Conservation (phyloP, 1,140 invertebrate genomes). For the Helicorthomorpha holstii region DNA sequence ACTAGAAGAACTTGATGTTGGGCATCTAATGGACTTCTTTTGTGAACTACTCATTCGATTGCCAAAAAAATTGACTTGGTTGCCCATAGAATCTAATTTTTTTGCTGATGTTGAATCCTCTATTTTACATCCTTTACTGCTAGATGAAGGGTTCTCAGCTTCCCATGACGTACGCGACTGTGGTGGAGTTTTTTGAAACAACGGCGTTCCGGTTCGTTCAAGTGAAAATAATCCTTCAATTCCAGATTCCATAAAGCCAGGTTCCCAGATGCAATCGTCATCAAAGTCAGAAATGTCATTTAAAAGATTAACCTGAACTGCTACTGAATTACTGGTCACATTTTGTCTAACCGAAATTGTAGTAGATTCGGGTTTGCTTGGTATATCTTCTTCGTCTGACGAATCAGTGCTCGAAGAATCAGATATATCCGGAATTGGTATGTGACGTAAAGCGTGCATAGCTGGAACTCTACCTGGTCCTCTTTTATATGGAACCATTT, state of each 20-base stretch:
- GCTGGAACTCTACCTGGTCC: not conserved
- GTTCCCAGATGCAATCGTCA: not conserved
- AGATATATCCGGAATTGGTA: conserved; percentile 9
- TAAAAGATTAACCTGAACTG: conserved; percentile 36
- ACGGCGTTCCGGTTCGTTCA: conserved; percentile 1
- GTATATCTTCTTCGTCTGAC: conserved; percentile 3
- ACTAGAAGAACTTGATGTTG: too few species aligned
- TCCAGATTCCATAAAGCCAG: not conserved
- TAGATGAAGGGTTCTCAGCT: too few species aligned
- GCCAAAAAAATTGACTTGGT: too few species aligned
- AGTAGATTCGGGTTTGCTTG: not conserved
- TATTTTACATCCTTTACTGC: too few species aligned
- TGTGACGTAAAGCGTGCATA: conserved; percentile 5
- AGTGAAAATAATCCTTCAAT: not conserved
- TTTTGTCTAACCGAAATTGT: conserved; percentile 9
- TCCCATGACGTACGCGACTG: too few species aligned
- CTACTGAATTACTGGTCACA: conserved; percentile 32
- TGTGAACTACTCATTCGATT: too few species aligned
- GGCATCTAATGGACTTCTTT: too few species aligned
- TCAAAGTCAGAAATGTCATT: conserved; percentile 6
- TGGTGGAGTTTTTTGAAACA: not conserved
- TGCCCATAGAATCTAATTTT: too few species aligned
- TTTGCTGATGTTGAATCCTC: too few species aligned
- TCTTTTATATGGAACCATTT: not conserved
- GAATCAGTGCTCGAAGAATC: conserved; percentile 3